Evolutionary conservation across 2,113 vertebrate genomes (phyloP), one percentile per base, ranked within the genome.

Genomic region (Alligator mississippiensis): DNA sequence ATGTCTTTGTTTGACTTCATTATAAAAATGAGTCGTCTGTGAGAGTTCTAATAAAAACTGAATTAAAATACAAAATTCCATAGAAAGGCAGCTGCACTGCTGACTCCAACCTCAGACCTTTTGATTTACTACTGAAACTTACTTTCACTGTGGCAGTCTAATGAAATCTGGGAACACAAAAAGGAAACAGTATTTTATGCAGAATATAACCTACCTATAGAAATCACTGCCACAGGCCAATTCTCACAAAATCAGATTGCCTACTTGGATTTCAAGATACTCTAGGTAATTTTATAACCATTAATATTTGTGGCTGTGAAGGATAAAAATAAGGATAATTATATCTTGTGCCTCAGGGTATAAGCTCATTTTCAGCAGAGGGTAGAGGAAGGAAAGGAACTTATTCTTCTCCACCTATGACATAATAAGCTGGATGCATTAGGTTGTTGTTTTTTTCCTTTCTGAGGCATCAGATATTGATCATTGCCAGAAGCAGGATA

Each of bases 391-490:
- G 54, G 86, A 85, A 60, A 90, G 78, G 21, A 76, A 82, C 22
- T n/a, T 78, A 70, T 87, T 89, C 80, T 60, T 89, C 62, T 55
- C 14, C 5, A 3, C 13, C 18, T 34, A 76, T 9, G n/a, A 59
- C 30, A 62, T 85, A 86, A 76, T 34, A 80, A 87, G 90, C 81
- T 90, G 80, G 38, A 87, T 57, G 25, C 82, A 82, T 77, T 38
- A 1, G 1, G 5, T 8, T 19, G 30, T 7, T n/a, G 61, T 89
- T 91, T 82, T 64, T 82, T 30, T 79, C n/a, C n/a, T 75, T 75
- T 77, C 93, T 16, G 68, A 90, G 87, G 72, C 30, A 85, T 34
- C 75, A 64, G 88, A 61, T 90, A 95, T 92, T 10, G 91, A 96
- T 90, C 92, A 75, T 68, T 55, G 90, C 90, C 91, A 85, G 80